A percentile compares a stretch with the other conserved stretches of the same genome.
phyloP scores from a whole-genome alignment of 2,888 invertebrate species.

The Leptarthrus brevirostris region DNA sequence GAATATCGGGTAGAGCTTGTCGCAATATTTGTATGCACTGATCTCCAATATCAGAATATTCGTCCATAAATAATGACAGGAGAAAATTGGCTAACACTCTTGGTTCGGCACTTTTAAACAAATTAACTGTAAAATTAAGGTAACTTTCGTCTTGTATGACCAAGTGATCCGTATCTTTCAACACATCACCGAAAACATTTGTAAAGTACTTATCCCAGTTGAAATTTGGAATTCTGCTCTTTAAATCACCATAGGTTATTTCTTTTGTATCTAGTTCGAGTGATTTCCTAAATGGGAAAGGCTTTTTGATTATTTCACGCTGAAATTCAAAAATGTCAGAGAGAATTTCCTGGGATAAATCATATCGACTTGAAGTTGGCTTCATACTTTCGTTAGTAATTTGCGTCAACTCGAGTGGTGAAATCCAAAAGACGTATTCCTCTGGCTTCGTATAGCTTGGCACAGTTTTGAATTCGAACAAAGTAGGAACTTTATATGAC shows the following conservation, averaged over 20 bases:
- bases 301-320: not conserved
- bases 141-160: not conserved
- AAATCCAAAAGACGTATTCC: not conserved
- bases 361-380: no score
- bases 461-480: not conserved
- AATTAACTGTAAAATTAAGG: not conserved
- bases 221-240: not conserved
- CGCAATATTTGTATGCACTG: not conserved
- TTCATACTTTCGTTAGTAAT: not conserved
- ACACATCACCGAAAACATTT: not conserved
- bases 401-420: not conserved
- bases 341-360: not conserved
- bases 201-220: conserved; percentile 6
- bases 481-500: not conserved
- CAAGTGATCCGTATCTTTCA: not conserved
- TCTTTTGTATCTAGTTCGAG: not conserved
- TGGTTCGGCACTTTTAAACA: not conserved
- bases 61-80: not conserved
- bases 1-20: not conserved
- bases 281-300: not conserved
- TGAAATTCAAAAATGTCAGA: not conserved
- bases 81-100: conserved; percentile 15
- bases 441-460: not conserved
- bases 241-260: not conserved
- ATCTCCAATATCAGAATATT: not conserved